Evolutionary conservation across 92 coral and sea anemone genomes (phyloP).

Genomic region (Metridium senile): DNA sequence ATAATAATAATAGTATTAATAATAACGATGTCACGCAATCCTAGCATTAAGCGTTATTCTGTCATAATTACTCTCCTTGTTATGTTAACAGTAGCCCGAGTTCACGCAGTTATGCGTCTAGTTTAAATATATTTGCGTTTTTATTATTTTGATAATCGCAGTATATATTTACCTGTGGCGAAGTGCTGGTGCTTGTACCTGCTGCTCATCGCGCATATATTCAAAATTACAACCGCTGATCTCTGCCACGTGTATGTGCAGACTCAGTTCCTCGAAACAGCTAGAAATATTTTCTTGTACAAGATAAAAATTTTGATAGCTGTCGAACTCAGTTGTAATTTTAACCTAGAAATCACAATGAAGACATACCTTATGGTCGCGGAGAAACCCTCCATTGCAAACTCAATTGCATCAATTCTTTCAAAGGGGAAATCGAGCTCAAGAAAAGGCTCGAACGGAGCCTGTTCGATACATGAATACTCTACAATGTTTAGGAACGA

Average conservation of each 20-base stretch:
- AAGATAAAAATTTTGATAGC: constrained; percentile 39
- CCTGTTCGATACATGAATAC: constrained; percentile 94
- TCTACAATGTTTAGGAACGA: constrained; percentile 82
- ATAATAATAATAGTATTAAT: too few relatives aligned
- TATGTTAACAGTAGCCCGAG: too few relatives aligned
- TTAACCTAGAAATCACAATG: constrained; percentile 44
- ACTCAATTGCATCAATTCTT: constrained; percentile 87
- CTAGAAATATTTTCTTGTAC: constrained; percentile 1
- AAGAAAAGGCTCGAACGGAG: constrained; percentile 89
- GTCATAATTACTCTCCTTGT: too few relatives aligned
- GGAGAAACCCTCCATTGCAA: constrained; percentile 99
- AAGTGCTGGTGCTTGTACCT: neutral
- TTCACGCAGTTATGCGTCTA: too few relatives aligned
- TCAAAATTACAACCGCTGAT: constrained; percentile 10
- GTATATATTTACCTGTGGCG: too few relatives aligned
- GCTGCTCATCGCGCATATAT: neutral
- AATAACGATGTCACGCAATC: too few relatives aligned
- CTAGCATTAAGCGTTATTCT: too few relatives aligned
- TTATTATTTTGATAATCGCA: too few relatives aligned
- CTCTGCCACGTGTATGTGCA: constrained; percentile 40
- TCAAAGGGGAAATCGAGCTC: constrained; percentile 82
- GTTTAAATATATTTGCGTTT: too few relatives aligned
- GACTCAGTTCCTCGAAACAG: constrained; percentile 22
- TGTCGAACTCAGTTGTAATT: constrained; percentile 20
- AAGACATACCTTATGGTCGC: constrained; percentile 99